Evolutionary conservation across 2,113 vertebrate genomes (phyloP), one percentile per base, ranked within the genome.

Genomic region (Murina feae): DNA sequence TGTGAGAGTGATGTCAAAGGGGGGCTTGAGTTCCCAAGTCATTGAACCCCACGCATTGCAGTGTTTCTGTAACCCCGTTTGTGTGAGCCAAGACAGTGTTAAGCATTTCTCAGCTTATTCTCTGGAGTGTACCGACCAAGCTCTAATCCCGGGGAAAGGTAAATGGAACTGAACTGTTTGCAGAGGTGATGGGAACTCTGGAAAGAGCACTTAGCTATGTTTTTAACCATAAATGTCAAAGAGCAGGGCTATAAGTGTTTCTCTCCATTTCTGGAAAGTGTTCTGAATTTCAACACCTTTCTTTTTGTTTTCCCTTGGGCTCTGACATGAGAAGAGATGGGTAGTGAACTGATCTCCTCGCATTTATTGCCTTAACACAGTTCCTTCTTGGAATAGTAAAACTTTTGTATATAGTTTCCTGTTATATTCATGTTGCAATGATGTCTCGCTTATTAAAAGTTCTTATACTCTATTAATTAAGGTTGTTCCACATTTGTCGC

Each of bases 211-310:
- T 95, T 66, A 76, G 55, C 63, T 87, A 11, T 86, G 63, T 74
- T 90, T 86, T 82, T 60, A 68, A 71, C 53, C 44, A 72, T 39
- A 80, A 86, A 86, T 91, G 75, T 71, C 90, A 91, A 93, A 89
- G 20, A 79, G 30, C 63, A 86, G 8, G 37, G 37, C 25, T 12
- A 0, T 44, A 91, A 91, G 79, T 86, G 58, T 75, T 58, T 68
- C 53, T 47, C n/a, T 86, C 63, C 21, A 14, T 53, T 93, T 93
- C 55, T 20, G 88, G 20, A 75, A 91, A 93, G 68, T 71, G 23
- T 75, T 91, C 79, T 63, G 88, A 88, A 85, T 92, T 39, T 28
- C 23, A 90, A 55, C 23, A 55, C 44, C 55, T 66, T 93, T 94
- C 55, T 91, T 86, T 88, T 30, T 63, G 9, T 68, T 92, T 80